Percentiles rank a stretch among this genome's conserved stretches.
These are phyloP conservation scores for Lethocerus indicus DNA, from an alignment of 1,140 invertebrate genomes.

Conservation along the genomic window DNA sequence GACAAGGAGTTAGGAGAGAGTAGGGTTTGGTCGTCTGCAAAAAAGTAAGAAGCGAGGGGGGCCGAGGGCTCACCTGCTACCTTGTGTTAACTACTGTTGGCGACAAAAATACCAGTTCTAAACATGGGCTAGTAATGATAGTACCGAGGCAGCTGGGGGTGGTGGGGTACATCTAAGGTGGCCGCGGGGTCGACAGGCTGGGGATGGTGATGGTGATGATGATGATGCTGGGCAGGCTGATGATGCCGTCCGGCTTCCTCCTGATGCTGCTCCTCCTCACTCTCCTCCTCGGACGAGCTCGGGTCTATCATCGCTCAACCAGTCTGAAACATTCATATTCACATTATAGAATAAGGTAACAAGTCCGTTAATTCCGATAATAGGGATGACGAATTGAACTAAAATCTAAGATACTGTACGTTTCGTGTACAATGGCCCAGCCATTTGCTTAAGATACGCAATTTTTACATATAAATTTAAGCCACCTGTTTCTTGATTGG, in stretches of 20 bases:
- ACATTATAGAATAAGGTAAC: too few relatives aligned
- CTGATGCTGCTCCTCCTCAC: slow-evolving; percentile 60
- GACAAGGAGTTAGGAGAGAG: background rate
- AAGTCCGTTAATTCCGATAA: too few relatives aligned
- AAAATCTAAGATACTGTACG: too few relatives aligned
- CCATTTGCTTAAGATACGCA: too few relatives aligned
- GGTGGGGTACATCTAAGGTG: slow-evolving; percentile 10
- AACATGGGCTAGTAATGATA: background rate
- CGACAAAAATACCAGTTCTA: background rate
- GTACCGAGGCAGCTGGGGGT: slow-evolving; percentile 21
- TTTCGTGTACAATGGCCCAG: too few relatives aligned
- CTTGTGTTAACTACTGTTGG: background rate
- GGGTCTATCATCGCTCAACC: slow-evolving; percentile 90
- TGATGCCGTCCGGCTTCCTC: slow-evolving; percentile 21
- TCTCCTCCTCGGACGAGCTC: slow-evolving; percentile 75
- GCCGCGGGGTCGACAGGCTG: slow-evolving; percentile 20
- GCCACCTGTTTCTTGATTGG: too few relatives aligned
- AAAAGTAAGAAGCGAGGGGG: background rate
- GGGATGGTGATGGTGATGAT: slow-evolving; percentile 20
- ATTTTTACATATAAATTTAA: too few relatives aligned
- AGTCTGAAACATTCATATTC: too few relatives aligned
- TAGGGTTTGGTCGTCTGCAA: background rate
- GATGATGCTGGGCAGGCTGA: slow-evolving; percentile 14
- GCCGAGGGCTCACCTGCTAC: background rate
- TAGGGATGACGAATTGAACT: too few relatives aligned